Base-by-base conservation (phyloP, 2,113 vertebrate genomes). In the Neodon shergylaensis region DNA sequence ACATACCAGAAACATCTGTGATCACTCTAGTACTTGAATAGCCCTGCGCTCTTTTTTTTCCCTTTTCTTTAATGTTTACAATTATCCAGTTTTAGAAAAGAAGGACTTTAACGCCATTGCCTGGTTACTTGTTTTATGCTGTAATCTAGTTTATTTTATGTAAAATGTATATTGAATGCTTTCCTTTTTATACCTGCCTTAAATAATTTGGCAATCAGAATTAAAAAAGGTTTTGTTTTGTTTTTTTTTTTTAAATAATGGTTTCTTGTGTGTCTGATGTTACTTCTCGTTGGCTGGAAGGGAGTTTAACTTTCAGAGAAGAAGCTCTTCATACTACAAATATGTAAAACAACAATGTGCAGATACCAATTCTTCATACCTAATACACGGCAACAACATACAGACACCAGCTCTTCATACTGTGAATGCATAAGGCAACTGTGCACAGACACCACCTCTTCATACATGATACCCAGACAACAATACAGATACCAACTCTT, bases 121-220 rank as follows among this genome's bases (percentile, higher is more conserved):
- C 99, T 99, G 99, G 98, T 99, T 98, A 98, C 98, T 99, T 99
- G 98, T 98, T 99, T 99, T 99, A 99, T 99, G 98, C 98, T 98
- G 99, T 99, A 99, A 98, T 99, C 98, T 99, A 99, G 98, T 99
- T 99, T 99, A 99, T 99, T 99, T 99, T 99, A 98, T 99, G 99
- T 99, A 98, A 98, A 99, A 98, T 99, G 96, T 99, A 98, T 99
- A 99, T 99, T 97, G 98, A 99, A 99, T 99, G 99, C 99, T 99
- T 99, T 99, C 98, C 99, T 99, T 99, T 99, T 99, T 99, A 99
- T 99, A 99, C 99, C 99, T 99, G 99, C 99, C 99, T 99, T 99
- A 99, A 99, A 99, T 99, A 99, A 99, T 99, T 99, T 99, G 99
- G 99, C 99, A 99, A 99, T 99, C 99, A 99, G 98, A 99, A 99